Evolutionary conservation across 2,113 vertebrate genomes (phyloP), one percentile per base, ranked within the genome.

Genomic region (Pionites leucogaster): DNA sequence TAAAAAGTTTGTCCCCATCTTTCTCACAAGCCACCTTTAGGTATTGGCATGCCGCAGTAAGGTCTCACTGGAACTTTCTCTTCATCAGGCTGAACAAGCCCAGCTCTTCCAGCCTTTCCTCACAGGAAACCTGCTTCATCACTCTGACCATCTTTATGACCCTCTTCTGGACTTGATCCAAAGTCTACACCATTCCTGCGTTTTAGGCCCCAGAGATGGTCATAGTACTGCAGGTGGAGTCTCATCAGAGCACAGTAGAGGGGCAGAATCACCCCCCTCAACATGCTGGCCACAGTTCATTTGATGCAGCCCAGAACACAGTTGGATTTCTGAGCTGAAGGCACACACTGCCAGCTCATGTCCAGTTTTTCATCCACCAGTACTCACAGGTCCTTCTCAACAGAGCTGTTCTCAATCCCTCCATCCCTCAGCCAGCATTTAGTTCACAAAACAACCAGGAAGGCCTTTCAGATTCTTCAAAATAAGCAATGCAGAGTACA

Each of bases 221-320:
- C 3, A 3, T 9, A 50, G 24, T 14, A 31, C 12, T 63, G 5
- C 49, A 35, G 18, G 8, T 27, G 11, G 27, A 6, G 10, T 44
- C 31, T 39, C 35, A 44, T 14, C 17, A 10, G 8, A 18, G 19
- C 4, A 5, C 17, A 84, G 19, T 1, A 27, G 29, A 79, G 8
- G 6, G 19, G 15, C 18, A 80, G 55, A 75, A 52, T 46, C 19
- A 17, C 9, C 9, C 39, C 24, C 10, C 20, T 50, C 0, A 4
- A 39, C 47, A 37, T 35, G 42, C 47, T 80, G 46, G 52, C 24
- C 75, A 62, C 0, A 0, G 5, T 35, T 46, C 3, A 55, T 2
- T n/a, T 39, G 47, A 63, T 39, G 41, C 33, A 84, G 41, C 27
- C 11, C 20, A 60, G 37, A 20, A 52, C 12, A 13, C 0, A 0